Conservation (phyloP, 2,113 vertebrate genomes). For the Picathartes gymnocephalus region DNA sequence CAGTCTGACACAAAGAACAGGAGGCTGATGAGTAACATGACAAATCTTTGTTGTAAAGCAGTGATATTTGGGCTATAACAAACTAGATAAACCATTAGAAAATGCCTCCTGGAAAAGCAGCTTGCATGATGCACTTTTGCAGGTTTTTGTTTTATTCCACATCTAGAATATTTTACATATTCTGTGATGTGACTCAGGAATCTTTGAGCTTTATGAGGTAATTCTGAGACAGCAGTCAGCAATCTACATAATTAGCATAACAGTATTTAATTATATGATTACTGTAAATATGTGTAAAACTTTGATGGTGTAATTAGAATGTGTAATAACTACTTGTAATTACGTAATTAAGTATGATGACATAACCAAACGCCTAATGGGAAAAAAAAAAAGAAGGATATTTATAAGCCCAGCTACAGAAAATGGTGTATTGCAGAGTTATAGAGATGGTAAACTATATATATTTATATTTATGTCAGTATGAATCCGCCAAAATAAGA, state of each 20-base stretch:
- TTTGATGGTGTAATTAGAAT: conserved; percentile 32
- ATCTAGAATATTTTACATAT: background rate
- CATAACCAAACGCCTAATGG: background rate
- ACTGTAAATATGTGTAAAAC: conserved; percentile 56
- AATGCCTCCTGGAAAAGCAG: background rate
- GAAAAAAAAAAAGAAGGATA: background rate
- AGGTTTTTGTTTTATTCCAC: background rate
- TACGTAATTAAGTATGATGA: conserved; percentile 40
- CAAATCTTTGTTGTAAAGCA: background rate
- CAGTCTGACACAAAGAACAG: background rate
- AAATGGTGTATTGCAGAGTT: background rate
- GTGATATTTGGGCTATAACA: background rate
- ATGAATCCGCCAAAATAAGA: background rate
- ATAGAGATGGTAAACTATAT: background rate
- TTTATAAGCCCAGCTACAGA: background rate
- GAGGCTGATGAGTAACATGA: background rate
- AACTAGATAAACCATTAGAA: background rate
- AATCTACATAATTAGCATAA: conserved; percentile 56
- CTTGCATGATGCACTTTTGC: background rate
- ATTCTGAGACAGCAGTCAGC: conserved; percentile 31
- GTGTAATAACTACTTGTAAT: conserved; percentile 49
- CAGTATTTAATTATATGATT: conserved; percentile 54
- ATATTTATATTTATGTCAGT: background rate
- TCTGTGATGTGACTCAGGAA: background rate
- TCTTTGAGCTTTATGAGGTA: conserved; percentile 4